Conservation (phyloP, 1,140 invertebrate species). For the Eumaeus atala region DNA sequence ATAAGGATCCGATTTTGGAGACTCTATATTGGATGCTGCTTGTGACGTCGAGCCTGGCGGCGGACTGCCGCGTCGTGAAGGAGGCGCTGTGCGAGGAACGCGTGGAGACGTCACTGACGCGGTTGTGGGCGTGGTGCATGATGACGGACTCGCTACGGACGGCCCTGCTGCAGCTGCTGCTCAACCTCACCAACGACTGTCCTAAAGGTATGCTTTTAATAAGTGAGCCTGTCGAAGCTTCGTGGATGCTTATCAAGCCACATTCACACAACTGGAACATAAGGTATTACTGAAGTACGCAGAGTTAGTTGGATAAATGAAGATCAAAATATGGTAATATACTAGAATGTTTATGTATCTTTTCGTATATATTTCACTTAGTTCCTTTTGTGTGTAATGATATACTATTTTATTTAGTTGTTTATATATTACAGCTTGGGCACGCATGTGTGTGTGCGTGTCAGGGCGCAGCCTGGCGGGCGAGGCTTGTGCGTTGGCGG, state of each 20-base stretch:
- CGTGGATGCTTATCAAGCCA: too few relatives aligned
- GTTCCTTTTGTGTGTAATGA: too few relatives aligned
- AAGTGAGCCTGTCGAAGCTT: too few relatives aligned
- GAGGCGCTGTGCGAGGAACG: slow-evolving; percentile 44
- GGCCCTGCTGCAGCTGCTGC: slow-evolving; percentile 37
- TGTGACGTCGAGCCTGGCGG: slow-evolving; percentile 37
- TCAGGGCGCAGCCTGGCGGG: slow-evolving; percentile 36
- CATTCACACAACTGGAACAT: too few relatives aligned
- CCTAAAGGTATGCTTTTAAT: slow-evolving; percentile 45
- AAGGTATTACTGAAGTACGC: too few relatives aligned
- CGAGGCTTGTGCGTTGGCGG: slow-evolving; percentile 37
- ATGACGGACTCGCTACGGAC: slow-evolving; percentile 48
- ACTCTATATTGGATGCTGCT: slow-evolving; percentile 50
- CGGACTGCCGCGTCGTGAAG: slow-evolving; percentile 39
- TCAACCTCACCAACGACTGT: slow-evolving; percentile 53
- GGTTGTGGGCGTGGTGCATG: slow-evolving; percentile 64
- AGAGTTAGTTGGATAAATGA: too few relatives aligned
- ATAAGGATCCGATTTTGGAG: slow-evolving; percentile 40
- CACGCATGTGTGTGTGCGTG: slow-evolving; percentile 47
- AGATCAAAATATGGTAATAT: too few relatives aligned
- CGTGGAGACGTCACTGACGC: slow-evolving; percentile 35
- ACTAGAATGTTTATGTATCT: too few relatives aligned
- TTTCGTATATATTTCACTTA: background rate
- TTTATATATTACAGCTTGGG: slow-evolving; percentile 39
- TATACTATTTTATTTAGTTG: background rate